A percentile compares a stretch with the other conserved stretches of the same genome.
phyloP scores from a whole-genome alignment of 30 jellyfish, hydroid and myxozoan genomes.

The Nemopilema nomurai region DNA sequence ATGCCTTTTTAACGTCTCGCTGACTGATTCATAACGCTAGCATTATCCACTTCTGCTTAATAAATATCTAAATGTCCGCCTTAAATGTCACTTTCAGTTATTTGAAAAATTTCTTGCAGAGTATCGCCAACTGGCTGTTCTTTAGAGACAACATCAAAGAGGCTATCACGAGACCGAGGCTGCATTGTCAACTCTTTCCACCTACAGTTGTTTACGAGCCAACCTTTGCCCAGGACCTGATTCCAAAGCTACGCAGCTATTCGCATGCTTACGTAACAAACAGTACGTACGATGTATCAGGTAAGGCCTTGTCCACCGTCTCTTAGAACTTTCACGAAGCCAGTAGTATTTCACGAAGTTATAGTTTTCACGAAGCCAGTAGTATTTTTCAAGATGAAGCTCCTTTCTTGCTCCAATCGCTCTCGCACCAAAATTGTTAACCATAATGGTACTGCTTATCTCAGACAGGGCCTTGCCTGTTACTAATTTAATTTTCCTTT shows the following conservation, averaged over 20 bases:
- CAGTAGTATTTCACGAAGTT: neutral
- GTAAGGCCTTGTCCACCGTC: constrained; percentile 38
- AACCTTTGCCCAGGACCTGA: constrained; percentile 67
- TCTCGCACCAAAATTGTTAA: neutral
- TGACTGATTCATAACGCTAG: no score
- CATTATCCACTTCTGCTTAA: no score
- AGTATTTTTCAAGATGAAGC: neutral
- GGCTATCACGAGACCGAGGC: constrained; percentile 96
- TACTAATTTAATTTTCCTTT: no score
- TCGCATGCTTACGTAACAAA: constrained; percentile 97
- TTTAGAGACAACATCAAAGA: constrained; percentile 81
- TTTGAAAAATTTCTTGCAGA: constrained; percentile 53
- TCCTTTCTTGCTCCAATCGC: neutral
- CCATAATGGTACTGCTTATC: neutral
- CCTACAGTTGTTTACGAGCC: constrained; percentile 98
- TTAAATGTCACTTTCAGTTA: no score
- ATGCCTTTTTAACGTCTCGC: no score
- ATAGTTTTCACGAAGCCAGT: neutral
- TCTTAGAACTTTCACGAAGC: neutral
- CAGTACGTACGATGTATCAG: constrained; percentile 98
- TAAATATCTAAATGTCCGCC: no score
- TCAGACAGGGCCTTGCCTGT: neutral
- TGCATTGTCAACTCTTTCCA: constrained; percentile 98
- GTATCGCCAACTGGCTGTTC: constrained; percentile 93
- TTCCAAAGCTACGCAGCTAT: constrained; percentile 68